phyloP scores from a whole-genome alignment of 37 sponge, comb jelly and placozoan species.

The Crambe crambe region DNA sequence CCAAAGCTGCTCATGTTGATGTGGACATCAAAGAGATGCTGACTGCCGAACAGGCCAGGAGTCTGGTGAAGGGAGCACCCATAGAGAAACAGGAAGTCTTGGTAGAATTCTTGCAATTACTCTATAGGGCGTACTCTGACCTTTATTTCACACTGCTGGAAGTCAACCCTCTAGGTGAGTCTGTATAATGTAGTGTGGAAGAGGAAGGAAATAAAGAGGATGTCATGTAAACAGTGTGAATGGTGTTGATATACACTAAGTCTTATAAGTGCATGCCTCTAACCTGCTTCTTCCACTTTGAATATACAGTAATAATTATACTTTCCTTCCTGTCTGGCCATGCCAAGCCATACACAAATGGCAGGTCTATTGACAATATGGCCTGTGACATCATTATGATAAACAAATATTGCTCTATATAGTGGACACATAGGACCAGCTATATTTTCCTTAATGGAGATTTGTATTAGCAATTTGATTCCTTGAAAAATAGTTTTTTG shows the following conservation, averaged over 20 bases:
- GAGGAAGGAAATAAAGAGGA: neutral
- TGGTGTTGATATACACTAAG: no score
- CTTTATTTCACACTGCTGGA: conserved; percentile 97
- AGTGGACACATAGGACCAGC: no score
- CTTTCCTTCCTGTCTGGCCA: neutral
- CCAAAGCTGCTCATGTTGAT: conserved; percentile 64
- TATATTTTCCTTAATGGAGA: no score
- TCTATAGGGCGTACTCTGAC: conserved; percentile 84
- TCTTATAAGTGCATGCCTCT: no score
- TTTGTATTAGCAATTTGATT: no score
- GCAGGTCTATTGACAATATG: no score
- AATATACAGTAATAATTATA: no score
- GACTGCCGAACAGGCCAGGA: conserved; percentile 49
- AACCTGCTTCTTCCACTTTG: neutral
- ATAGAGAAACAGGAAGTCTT: conserved; percentile 54
- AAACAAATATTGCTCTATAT: no score
- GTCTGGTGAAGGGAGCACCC: conserved; percentile 32
- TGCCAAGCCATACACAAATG: no score
- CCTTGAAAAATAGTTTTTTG: no score
- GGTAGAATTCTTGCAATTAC: conserved; percentile 71
- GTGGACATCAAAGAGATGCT: conserved; percentile 52
- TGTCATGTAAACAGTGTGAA: neutral
- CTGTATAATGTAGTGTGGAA: neutral
- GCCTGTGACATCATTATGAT: no score
- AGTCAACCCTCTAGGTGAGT: conserved; percentile 93